Evolutionary conservation across 1,140 invertebrate genomes (phyloP), one percentile per base, ranked within the genome.

Genomic region (Zaprionus lachaisei): DNA sequence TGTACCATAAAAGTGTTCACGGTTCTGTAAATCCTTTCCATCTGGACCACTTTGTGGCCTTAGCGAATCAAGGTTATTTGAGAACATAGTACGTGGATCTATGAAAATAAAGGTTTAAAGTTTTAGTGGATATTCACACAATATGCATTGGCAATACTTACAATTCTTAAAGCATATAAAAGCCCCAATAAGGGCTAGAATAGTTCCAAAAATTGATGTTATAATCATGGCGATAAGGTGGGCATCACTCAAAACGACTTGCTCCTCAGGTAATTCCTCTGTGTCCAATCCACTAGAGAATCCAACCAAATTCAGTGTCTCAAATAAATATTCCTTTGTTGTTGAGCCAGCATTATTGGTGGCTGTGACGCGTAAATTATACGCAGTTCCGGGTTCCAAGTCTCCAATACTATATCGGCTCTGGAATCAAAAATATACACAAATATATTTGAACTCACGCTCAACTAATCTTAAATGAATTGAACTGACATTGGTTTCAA

Each of bases 311-410:
- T 93, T 94, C 44, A 95, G 93, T 12, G 96, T 96, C 38, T 94
- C 94, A 92, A 96, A 96, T 74, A 94, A 93, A 81, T 96, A 96
- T 74, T 95, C 94, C 63, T 94, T 94, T 47, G 95, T 94, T 20
- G 95, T 95, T 31, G 95, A 95, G 2, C 96, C 96, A 9, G 96
- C 96, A 84, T 95, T 95, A 91, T 96, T 96, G 77, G 95, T 94
- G 12, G 96, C 96, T 11, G 94, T 95, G 6, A 96, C 94, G 44
- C 95, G 93, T 60, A 96, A 93, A 63, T 94, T 94, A 85, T 97
- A 97, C 77, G 94, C 94, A 5, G 95, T 95, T 12, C 94, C 95
- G n/a, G 95, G 95, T 51, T 94, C 94, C 31, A 97, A 93, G 68
- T 95, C 95, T 11, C 94, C 94, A 93, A 96, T 93, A 81, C 94